Percentiles rank a stretch among this genome's conserved stretches.
These are phyloP conservation scores for Todus mexicanus DNA, from an alignment of 2,797 vertebrate species.

Conservation along the genomic window DNA sequence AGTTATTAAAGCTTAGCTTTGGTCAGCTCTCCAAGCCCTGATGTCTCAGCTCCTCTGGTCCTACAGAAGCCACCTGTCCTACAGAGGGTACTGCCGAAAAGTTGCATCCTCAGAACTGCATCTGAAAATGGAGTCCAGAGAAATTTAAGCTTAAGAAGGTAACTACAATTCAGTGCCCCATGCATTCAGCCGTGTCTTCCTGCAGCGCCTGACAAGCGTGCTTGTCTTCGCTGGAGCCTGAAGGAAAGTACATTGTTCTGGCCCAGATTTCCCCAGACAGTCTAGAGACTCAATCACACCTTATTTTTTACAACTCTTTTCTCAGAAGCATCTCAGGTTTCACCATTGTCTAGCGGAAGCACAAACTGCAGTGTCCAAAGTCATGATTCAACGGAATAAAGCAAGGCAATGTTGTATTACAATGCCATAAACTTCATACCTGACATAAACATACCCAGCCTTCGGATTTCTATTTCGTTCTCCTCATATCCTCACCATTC, in stretches of 20 bases:
- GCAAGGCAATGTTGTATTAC: background rate
- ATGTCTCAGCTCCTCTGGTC: background rate
- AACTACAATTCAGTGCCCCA: background rate
- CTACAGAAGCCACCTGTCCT: background rate
- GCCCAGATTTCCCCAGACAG: background rate
- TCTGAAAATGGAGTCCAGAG: background rate
- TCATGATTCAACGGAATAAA: background rate
- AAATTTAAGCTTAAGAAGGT: background rate
- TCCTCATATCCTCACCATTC: background rate
- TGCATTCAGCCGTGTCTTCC: background rate
- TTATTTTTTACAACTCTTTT: background rate
- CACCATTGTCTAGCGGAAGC: background rate
- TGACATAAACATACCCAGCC: background rate
- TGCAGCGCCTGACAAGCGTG: background rate
- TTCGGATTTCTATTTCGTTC: background rate
- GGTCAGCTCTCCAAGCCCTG: background rate
- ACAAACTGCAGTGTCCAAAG: background rate
- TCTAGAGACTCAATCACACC: background rate
- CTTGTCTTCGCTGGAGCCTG: background rate
- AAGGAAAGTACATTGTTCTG: background rate
- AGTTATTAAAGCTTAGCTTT: background rate
- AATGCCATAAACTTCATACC: background rate
- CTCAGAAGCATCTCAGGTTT: background rate
- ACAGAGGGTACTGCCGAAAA: background rate
- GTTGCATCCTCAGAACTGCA: background rate